Evolutionary conservation across 2,888 invertebrate genomes (phyloP), one percentile per base, ranked within the genome.

Genomic region (Malacosoma neustria): DNA sequence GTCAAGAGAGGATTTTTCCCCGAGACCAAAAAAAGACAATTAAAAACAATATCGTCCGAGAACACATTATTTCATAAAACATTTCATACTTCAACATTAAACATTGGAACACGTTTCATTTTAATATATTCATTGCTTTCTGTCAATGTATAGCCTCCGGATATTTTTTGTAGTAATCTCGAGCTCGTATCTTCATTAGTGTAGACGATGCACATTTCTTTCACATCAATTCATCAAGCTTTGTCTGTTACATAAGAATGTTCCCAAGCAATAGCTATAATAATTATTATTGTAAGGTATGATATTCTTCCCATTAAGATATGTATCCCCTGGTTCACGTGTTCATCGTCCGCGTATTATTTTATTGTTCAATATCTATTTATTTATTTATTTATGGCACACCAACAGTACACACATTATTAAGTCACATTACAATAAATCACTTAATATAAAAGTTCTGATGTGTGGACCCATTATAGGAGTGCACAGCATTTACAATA

Each of bases 221-320:
- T 70, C 69, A 60, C 65, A 72, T 62, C 59, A 57, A 64, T 63
- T 62, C 57, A 65, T 63, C 57, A 65, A 56, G 54, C 3, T 22
- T 52, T 64, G 64, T 61, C 67, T 67, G 69, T 72, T 69, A 73
- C 63, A 62, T 71, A 68, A 63, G 60, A 69, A 72, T 62, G 59
- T 76, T 77, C 74, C 64, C 77, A 74, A 71, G 74, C 70, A 62
- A 54, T 54, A 57, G 56, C 53, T 49, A 51, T 48, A n/a, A n/a
- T n/a, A n/a, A n/a, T n/a, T n/a, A n/a, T n/a, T n/a, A n/a, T n/a
- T n/a, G 43, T 43, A 43, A 52, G 57, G 63, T 50, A 46, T 53
- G 37, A 48, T 56, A 57, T 60, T 57, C 57, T 74, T 73, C 72
- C 67, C 72, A 63, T 71, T 58, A n/a, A n/a, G n/a, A n/a, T n/a